Evolutionary conservation across 1,140 invertebrate genomes (phyloP).

Genomic region (Coptotermes formosanus): DNA sequence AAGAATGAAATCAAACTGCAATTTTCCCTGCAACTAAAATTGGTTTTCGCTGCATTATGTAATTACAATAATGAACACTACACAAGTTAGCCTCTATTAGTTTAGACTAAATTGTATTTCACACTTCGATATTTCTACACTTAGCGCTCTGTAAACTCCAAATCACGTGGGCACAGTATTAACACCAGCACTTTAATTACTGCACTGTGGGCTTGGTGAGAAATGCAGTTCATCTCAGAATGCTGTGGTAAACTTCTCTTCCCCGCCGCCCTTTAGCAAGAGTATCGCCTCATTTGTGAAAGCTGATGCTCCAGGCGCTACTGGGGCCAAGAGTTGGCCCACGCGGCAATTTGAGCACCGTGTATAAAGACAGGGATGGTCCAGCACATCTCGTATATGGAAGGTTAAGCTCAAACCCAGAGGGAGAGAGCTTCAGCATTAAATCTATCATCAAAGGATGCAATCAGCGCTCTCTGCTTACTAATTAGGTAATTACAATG

Average conservation of each 20-base stretch:
- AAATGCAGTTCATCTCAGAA: not conserved
- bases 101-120: not conserved
- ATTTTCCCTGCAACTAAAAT: not conserved
- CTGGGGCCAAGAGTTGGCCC: not conserved
- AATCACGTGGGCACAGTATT: not conserved
- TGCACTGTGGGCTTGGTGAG: not conserved
- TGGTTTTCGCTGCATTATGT: not conserved
- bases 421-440: not conserved
- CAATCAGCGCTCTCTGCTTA: slow-evolving; percentile 8
- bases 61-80: not conserved
- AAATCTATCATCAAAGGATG: slow-evolving; percentile 16
- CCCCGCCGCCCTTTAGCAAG: not conserved
- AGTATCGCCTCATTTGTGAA: not conserved
- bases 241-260: not conserved
- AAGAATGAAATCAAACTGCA: not conserved
- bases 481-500: slow-evolving; percentile 19
- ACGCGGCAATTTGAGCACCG: not conserved
- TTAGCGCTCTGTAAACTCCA: not conserved
- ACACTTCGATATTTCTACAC: not conserved
- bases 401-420: not conserved
- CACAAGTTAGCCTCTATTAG: not conserved
- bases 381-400: not conserved
- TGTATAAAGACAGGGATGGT: not conserved
- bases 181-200: not conserved
- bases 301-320: not conserved